Base-by-base conservation (phyloP, 2,113 vertebrate species). In the Lutjanus erythropterus region DNA sequence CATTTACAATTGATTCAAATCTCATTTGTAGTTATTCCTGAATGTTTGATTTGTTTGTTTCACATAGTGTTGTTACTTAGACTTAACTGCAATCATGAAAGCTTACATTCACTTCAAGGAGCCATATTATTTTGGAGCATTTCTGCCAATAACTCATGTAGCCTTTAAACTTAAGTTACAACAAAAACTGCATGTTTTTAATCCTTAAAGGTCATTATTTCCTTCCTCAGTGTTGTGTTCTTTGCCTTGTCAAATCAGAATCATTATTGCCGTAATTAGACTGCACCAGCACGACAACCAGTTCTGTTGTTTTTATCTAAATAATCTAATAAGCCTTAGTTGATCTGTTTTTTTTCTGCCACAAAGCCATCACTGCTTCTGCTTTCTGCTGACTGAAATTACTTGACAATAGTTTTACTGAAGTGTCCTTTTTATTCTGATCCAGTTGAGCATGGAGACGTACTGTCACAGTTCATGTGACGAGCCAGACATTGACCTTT, bases 361-460 rank as follows among this genome's bases (percentile, higher is more conserved):
- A 23, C 55, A 50, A 7, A 66, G 37, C 23, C 35, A n/a, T 69
- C 6, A 19, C 31, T n/a, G n/a, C n/a, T 69, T 65, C 73, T 67
- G 19, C 73, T 75, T 46, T 73, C 18, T 82, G 56, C 11, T 42
- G 3, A 59, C 44, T 65, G 65, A 70, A 79, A 62, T 73, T 21
- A 74, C 82, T 82, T 83, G 74, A 83, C 65, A 44, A 21, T 37
- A 15, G 46, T 78, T 81, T 69, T 64, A 23, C 74, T 72, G 1
- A 85, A 72, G 80, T 64, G 75, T 62, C 83, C 25, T 89, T 84
- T 33, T 75, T 19, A 49, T 44, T 12, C 2, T 41, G 27, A 62
- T 23, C 46, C 59, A 55, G 55, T 15, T 52, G 29, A 67, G 33
- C 0, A 6, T 44, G 11, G 46, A 65, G 27, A 46, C 23, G 21